These are phyloP conservation scores for Mellilla xanthometata DNA, from an alignment of 2,888 invertebrate species.

Conservation along the genomic window DNA sequence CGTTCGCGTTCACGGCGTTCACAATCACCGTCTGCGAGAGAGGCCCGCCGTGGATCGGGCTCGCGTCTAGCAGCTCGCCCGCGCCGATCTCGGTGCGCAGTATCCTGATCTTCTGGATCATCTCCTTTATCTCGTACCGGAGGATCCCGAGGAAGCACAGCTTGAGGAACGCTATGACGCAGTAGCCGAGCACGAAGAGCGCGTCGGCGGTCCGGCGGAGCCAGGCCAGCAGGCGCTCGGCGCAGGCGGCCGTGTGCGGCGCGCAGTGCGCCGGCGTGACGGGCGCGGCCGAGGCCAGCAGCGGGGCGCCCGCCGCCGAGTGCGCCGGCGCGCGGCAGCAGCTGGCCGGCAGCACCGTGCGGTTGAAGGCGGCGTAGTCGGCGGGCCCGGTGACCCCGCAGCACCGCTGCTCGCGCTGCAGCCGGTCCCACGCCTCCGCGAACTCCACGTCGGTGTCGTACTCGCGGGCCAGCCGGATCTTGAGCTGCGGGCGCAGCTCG, in stretches of 20 bases:
- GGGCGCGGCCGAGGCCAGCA: conserved; percentile 61
- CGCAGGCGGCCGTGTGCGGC: conserved; percentile 85
- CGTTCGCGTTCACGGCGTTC: conserved; percentile 81
- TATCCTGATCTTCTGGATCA: conserved; percentile 95
- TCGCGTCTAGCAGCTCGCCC: conserved; percentile 71
- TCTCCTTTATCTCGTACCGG: conserved; percentile 93
- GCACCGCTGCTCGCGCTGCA: conserved; percentile 89
- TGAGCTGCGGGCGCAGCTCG: conserved; percentile 87
- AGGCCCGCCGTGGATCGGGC: conserved; percentile 74
- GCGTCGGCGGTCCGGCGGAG: conserved; percentile 90
- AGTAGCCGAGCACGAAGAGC: conserved; percentile 91
- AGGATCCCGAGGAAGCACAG: conserved; percentile 94
- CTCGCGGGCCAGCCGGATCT: conserved; percentile 84
- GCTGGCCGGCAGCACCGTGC: conserved; percentile 68
- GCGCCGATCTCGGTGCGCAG: conserved; percentile 86
- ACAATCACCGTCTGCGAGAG: conserved; percentile 74
- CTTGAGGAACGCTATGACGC: conserved; percentile 94
- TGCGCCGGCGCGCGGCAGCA: conserved; percentile 74
- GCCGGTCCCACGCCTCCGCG: conserved; percentile 89
- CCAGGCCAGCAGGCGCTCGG: conserved; percentile 88
- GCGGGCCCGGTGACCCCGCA: conserved; percentile 89
- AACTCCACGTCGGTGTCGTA: conserved; percentile 89
- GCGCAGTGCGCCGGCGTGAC: conserved; percentile 69
- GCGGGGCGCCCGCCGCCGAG: conserved; percentile 67
- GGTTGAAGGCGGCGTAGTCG: conserved; percentile 74